Base-by-base conservation (phyloP, 2,113 vertebrate genomes). In the Stigmatopora argus region DNA sequence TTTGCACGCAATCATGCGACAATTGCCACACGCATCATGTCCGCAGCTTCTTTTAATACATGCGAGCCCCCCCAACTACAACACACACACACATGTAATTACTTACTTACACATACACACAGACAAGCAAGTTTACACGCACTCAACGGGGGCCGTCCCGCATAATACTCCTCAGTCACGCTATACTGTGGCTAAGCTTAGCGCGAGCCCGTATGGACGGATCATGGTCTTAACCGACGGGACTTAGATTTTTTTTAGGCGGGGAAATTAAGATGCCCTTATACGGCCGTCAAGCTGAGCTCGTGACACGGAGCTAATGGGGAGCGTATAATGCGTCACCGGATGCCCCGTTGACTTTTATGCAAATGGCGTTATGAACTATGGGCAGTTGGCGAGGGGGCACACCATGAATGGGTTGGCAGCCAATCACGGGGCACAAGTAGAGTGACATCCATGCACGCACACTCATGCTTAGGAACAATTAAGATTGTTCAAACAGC, bases 151-250 rank as follows among this genome's bases (percentile, higher is more conserved):
- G 72, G 52, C 41, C 38, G 60, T 21, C 19, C 41, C 13, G 59
- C 8, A 19, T 61, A 61, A 61, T 61, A 23, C 59, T 38, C 59
- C 41, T 19, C 48, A 51, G 63, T 51, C 63, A 64, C 47, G 63
- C 63, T 47, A 64, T 17, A 5, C 23, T 52, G 31, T 34, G 48
- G 48, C 26, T 38, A 35, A 52, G 62, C 47, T 64, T 64, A 64
- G 23, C 45, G 18, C 46, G 10, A 7, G 62, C 62, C 48, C 59
- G 31, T 64, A 64, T 51, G 63, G 48, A 41, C 13, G 63, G 63
- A 64, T 64, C 63, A 64, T 19, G 46, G 46, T 64, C 63, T 64
- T 64, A 64, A 64, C 63, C 11, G 63, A 52, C 47, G n/a, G 47
- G 45, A 64, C 47, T 64, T 64, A 35, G 60, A 41, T 48, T 26